Evolutionary conservation across 2,888 invertebrate species (phyloP).

Genomic region (Leptopilina drosophilae): DNA sequence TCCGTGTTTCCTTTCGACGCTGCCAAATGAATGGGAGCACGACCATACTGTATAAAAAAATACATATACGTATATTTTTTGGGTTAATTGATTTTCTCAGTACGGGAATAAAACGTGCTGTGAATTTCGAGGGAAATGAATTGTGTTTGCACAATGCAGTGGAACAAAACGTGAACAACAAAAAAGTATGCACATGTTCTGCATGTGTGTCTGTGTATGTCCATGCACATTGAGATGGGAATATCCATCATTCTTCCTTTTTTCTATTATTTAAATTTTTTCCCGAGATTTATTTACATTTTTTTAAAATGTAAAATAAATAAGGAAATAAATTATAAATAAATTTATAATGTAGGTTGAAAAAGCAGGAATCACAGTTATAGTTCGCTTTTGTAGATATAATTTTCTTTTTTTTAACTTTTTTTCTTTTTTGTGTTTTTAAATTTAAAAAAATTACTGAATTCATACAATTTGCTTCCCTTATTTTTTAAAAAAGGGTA

Average conservation of each 20-base stretch:
- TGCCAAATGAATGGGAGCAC: slow-evolving; percentile 87
- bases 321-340: too few relatives aligned
- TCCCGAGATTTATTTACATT: too few relatives aligned
- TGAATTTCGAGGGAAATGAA: background rate
- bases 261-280: background rate
- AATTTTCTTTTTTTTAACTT: too few relatives aligned
- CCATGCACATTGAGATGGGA: background rate
- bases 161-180: background rate
- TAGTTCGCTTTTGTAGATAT: too few relatives aligned
- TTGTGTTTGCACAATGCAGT: background rate
- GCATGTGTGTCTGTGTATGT: too few relatives aligned
- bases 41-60: slow-evolving; percentile 80
- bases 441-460: too few relatives aligned
- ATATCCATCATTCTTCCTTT: background rate
- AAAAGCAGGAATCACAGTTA: too few relatives aligned
- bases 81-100: slow-evolving; percentile 5
- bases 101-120: background rate
- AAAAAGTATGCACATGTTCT: background rate
- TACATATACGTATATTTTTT: background rate
- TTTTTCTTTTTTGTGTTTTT: too few relatives aligned
- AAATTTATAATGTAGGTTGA: too few relatives aligned
- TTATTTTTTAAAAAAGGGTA: too few relatives aligned
- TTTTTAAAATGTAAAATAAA: too few relatives aligned
- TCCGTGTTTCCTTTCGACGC: slow-evolving; percentile 85
- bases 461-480: too few relatives aligned